A percentile compares a stretch with the other conserved stretches of the same genome.
phyloP scores from a whole-genome alignment of 2,888 invertebrate genomes.

The Vesta saturnalis region DNA sequence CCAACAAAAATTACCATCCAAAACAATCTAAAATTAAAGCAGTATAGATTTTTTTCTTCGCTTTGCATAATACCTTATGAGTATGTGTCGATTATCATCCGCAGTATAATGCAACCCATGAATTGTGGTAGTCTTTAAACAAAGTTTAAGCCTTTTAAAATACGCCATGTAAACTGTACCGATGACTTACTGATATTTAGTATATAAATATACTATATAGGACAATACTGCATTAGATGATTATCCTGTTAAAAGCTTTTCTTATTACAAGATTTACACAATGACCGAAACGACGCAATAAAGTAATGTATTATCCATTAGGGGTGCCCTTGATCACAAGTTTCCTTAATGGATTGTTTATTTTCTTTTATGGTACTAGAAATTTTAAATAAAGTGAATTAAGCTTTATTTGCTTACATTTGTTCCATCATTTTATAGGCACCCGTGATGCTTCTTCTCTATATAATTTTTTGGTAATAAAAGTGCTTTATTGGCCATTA shows the following conservation, averaged over 20 bases:
- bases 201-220: not conserved
- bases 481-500: no score
- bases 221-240: not conserved
- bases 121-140: slow-evolving; percentile 53
- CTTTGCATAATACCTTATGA: slow-evolving; percentile 49
- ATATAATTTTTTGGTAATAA: no score
- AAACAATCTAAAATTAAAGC: slow-evolving; percentile 61
- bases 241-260: slow-evolving; percentile 12
- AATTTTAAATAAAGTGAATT: not conserved
- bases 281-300: slow-evolving; percentile 2
- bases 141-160: slow-evolving; percentile 45
- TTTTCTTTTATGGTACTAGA: not conserved
- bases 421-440: no score
- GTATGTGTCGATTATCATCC: slow-evolving; percentile 47
- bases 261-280: slow-evolving; percentile 9
- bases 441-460: no score
- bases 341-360: not conserved
- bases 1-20: slow-evolving; percentile 65
- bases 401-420: no score
- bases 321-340: slow-evolving; percentile 3
- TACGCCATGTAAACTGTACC: not conserved
- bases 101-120: slow-evolving; percentile 57
- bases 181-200: not conserved
- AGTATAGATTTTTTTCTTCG: not conserved
- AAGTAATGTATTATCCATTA: slow-evolving; percentile 13